phyloP scores from a whole-genome alignment of 1,140 invertebrate species.

The Drosophila melanogaster region Release_6_plus_ISO1_MT NT_033777.3:27448501-27449000 shows the following conservation, averaged over 20 bases:
- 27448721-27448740: conserved; percentile 83
- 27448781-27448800: conserved; percentile 63
- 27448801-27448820: conserved; percentile 69
- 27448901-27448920: conserved; percentile 19
- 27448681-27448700: conserved; percentile 74
- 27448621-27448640: conserved; percentile 40
- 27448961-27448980: conserved; percentile 76
- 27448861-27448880: conserved; percentile 1
- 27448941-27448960: conserved; percentile 66
- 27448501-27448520: conserved; percentile 24
- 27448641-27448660: conserved; percentile 70
- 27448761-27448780: conserved; percentile 80
- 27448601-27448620: conserved; percentile 39
- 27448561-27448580: conserved; percentile 76
- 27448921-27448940: conserved; percentile 74
- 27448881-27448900: conserved; percentile 16
- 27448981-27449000: conserved; percentile 52
- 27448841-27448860: background rate
- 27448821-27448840: conserved; percentile 41
- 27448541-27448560: conserved; percentile 50
- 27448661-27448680: background rate
- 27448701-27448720: conserved; percentile 80
- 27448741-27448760: conserved; percentile 83
- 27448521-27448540: conserved; percentile 33
- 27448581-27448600: conserved; percentile 71